Conservation (phyloP, 2,888 invertebrate species). For the Eupithecia exiguata region DNA sequence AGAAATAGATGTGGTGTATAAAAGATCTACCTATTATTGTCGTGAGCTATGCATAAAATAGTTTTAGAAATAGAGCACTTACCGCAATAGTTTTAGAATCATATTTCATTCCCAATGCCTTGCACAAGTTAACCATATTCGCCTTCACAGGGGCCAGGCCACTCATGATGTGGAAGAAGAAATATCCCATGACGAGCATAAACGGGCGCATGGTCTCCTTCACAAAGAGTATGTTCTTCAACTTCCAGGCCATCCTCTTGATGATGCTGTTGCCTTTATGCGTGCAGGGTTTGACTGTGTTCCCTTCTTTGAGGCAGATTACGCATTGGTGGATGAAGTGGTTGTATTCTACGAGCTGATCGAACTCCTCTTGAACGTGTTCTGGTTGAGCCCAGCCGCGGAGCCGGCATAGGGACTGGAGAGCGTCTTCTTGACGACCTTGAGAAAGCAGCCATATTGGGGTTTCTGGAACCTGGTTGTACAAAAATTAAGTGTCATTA, state of each 20-base stretch:
- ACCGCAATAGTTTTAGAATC: slow-evolving; percentile 77
- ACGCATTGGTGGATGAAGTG: slow-evolving; percentile 66
- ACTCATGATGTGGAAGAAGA: slow-evolving; percentile 80
- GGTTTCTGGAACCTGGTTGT: slow-evolving; percentile 82
- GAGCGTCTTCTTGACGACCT: slow-evolving; percentile 80
- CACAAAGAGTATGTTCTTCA: slow-evolving; percentile 71
- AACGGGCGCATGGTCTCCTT: slow-evolving; percentile 83
- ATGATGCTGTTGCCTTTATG: slow-evolving; percentile 59
- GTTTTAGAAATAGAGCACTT: slow-evolving; percentile 48
- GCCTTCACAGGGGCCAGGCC: slow-evolving; percentile 80
- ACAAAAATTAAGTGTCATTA: background rate
- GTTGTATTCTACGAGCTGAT: slow-evolving; percentile 75
- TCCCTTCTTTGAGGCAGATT: slow-evolving; percentile 65
- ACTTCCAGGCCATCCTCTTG: slow-evolving; percentile 57
- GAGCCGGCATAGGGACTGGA: slow-evolving; percentile 80
- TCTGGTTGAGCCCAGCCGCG: slow-evolving; percentile 82
- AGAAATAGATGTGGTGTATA: background rate
- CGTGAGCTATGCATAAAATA: background rate
- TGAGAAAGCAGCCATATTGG: slow-evolving; percentile 85
- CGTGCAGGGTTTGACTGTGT: slow-evolving; percentile 56
- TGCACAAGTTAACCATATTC: slow-evolving; percentile 83
- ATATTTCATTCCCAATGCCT: slow-evolving; percentile 75
- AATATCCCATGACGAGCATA: slow-evolving; percentile 78
- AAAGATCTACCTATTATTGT: background rate
- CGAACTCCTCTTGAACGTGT: slow-evolving; percentile 80